phyloP scores from a whole-genome alignment of 2,888 invertebrate genomes.

The Pherbina coryleti region DNA sequence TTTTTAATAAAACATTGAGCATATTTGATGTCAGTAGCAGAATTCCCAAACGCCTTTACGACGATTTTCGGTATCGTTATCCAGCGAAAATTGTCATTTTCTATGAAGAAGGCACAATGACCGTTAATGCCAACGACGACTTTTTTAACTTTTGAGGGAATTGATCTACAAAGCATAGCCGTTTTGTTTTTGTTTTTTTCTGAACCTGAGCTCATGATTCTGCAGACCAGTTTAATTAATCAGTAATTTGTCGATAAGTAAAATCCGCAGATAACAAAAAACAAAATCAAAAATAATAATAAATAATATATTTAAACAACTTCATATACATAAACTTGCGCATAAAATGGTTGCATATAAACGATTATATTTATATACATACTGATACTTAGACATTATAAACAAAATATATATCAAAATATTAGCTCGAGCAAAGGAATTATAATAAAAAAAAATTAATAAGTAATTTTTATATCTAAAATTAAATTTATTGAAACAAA shows the following conservation, averaged over 20 bases:
- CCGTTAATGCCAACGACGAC: too few species aligned
- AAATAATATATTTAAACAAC: not conserved
- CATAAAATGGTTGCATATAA: not conserved
- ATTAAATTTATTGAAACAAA: not conserved
- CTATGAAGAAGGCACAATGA: too few species aligned
- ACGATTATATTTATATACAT: conserved; percentile 18
- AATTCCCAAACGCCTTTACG: too few species aligned
- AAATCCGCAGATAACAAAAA: not conserved
- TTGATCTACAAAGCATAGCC: too few species aligned
- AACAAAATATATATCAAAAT: not conserved
- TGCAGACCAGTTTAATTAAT: not conserved
- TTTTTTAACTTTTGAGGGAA: too few species aligned
- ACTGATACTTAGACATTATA: not conserved
- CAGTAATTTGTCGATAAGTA: not conserved
- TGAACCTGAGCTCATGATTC: not conserved
- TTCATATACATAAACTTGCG: not conserved
- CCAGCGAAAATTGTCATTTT: too few species aligned
- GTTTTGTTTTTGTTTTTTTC: too few species aligned
- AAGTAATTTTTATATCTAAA: conserved; percentile 7
- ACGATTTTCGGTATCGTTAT: too few species aligned
- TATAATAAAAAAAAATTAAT: conserved; percentile 3
- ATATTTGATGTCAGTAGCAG: too few species aligned
- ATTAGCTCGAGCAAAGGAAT: conserved; percentile 14
- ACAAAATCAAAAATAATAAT: not conserved
- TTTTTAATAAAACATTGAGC: too few species aligned